phyloP scores from a whole-genome alignment of 2,113 vertebrate species.

The Acinonyx jubatus region DNA sequence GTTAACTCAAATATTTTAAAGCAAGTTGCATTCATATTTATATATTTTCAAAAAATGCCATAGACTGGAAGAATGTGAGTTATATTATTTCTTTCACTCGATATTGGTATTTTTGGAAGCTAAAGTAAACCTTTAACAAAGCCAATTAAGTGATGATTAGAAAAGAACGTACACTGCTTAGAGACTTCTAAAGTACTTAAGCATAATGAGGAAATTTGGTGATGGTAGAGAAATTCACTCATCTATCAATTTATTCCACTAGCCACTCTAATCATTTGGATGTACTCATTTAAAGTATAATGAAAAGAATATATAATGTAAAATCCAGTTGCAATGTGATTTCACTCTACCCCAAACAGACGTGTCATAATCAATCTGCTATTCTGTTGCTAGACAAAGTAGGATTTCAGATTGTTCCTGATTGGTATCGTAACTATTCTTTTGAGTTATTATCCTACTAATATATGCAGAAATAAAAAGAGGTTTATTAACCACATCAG shows the following conservation, averaged over 20 bases:
- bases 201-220: constrained; percentile 59
- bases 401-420: constrained; percentile 37
- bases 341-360: background rate
- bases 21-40: background rate
- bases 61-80: background rate
- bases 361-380: constrained; percentile 4
- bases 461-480: background rate
- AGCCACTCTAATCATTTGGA: constrained; percentile 12
- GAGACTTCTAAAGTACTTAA: constrained; percentile 32
- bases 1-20: background rate
- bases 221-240: background rate
- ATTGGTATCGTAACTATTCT: background rate
- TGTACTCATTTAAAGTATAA: constrained; percentile 45
- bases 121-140: background rate
- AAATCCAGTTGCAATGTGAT: background rate
- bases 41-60: background rate
- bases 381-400: background rate
- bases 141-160: constrained; percentile 46
- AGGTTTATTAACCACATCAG: background rate
- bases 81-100: background rate
- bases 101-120: constrained; percentile 14
- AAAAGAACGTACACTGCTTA: constrained; percentile 21
- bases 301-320: constrained; percentile 32
- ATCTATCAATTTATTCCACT: constrained; percentile 41
- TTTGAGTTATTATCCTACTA: constrained; percentile 44